Percentiles rank a stretch among this genome's conserved stretches.
These are phyloP conservation scores for Bombus picipes DNA, from an alignment of 1,140 invertebrate species.

Conservation along the genomic window DNA sequence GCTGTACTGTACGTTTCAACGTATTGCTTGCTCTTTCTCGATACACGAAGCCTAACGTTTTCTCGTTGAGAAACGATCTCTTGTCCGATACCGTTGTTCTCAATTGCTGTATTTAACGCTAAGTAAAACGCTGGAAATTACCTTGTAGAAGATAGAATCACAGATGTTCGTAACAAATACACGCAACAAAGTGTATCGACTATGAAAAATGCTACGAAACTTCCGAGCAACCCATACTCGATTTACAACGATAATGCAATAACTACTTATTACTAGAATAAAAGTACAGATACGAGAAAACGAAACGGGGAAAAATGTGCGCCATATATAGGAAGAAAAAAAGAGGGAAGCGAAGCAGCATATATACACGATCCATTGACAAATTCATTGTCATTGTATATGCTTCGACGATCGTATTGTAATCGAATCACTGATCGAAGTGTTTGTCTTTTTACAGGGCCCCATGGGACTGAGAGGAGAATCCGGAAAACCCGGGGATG, in stretches of 20 bases:
- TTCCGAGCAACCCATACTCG: neutral
- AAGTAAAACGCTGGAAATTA: neutral
- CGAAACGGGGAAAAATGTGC: neutral
- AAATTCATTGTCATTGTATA: neutral
- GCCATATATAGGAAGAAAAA: neutral
- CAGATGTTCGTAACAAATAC: neutral
- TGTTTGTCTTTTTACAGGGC: slow-evolving; percentile 85
- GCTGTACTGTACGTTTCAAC: too few species aligned
- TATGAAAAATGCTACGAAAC: neutral
- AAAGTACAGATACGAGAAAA: slow-evolving; percentile 14
- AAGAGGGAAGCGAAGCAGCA: slow-evolving; percentile 17
- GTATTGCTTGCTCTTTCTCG: neutral
- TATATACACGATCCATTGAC: neutral
- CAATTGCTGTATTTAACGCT: neutral
- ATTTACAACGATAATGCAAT: neutral
- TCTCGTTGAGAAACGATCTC: neutral
- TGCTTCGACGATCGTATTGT: too few species aligned
- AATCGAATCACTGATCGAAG: neutral
- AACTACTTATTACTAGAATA: neutral
- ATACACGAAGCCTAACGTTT: neutral
- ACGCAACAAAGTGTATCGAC: neutral
- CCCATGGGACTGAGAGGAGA: slow-evolving; percentile 94
- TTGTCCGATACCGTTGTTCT: neutral
- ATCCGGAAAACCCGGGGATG: slow-evolving; percentile 88
- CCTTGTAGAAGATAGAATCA: neutral